Evolutionary conservation across 23 tunicate genomes (phyloP), one percentile per base, ranked within the genome.

Genomic region (Trididemnum clinides): DNA sequence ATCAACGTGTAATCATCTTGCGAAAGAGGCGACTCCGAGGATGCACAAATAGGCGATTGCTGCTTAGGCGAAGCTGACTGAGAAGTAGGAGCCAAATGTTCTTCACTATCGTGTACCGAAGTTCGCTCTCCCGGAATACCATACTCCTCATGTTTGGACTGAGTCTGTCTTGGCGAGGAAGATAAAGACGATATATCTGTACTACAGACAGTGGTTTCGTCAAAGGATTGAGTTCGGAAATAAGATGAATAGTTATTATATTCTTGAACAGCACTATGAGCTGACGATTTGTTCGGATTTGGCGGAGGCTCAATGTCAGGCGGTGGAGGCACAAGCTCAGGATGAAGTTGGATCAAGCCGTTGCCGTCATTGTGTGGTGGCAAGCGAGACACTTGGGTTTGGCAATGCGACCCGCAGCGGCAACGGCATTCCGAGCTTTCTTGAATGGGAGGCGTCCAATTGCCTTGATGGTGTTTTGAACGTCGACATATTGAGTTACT

Each of bases 171-270:
- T 5, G 90, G 88, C 30, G 91, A 92, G 2, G 88, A 70, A 30
- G 97, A 92, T 20, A 87, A 25, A 64, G 88, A 87, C 0, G 91
- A 92, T 0, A 84, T 64, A 28, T 84, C 81, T 1, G 88, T 83
- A 23, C 91, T 75, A 50, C 86, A 75, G 50, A 88, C 83, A 0
- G 34, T 29, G 72, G 57, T 87, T 72, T 87, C 97, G 25, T 92
- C 97, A 6, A 92, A 33, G 1, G 91, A 87, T 25, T 83, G 91
- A 18, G 85, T 83, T 39, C 91, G 77, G 15, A 88, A 87, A 54
- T 86, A 88, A 7, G 64, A 26, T 29, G 87, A 54, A 4, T 73
- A 49, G 49, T 88, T 88, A 19, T n/a, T 62, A 62, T 88, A 88
- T 26, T 88, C 92, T 25, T 74, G 82, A 30, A 7, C 15, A 27